Evolutionary conservation across 2,888 invertebrate species (phyloP).

Genomic region (Omphaloscelis lunosa): DNA sequence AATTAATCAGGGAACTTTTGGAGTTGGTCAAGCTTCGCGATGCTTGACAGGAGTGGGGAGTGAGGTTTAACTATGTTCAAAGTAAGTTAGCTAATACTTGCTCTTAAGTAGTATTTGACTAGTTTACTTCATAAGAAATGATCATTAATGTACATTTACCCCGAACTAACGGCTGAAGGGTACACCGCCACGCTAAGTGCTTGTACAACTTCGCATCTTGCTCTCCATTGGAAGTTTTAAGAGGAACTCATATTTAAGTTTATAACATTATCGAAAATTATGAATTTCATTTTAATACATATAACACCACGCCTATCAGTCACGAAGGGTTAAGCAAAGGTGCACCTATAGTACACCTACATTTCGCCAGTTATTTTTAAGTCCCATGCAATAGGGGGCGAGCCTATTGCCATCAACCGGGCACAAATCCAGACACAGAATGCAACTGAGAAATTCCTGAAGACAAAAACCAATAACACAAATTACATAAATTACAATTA

Average conservation of each 20-base stretch:
- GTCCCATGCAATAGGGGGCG: background rate
- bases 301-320: background rate
- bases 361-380: background rate
- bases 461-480: background rate
- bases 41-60: constrained; percentile 39
- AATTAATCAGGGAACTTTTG: constrained; percentile 65
- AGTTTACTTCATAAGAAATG: constrained; percentile 55
- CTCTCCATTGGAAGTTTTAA: constrained; percentile 5
- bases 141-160: constrained; percentile 60
- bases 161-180: constrained; percentile 24
- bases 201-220: constrained; percentile 32
- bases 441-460: background rate
- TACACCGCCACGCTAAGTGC: constrained; percentile 28
- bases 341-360: background rate
- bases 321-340: background rate
- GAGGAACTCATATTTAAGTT: background rate
- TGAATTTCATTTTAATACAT: background rate
- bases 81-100: constrained; percentile 63
- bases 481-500: background rate
- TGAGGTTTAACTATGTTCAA: constrained; percentile 50
- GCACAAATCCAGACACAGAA: background rate
- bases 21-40: constrained; percentile 62
- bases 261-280: background rate
- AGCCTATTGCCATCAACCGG: too few species aligned
- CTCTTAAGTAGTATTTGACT: constrained; percentile 55